phyloP scores from a whole-genome alignment of 2,888 invertebrate species.

The Drosophila villosipedis region DNA sequence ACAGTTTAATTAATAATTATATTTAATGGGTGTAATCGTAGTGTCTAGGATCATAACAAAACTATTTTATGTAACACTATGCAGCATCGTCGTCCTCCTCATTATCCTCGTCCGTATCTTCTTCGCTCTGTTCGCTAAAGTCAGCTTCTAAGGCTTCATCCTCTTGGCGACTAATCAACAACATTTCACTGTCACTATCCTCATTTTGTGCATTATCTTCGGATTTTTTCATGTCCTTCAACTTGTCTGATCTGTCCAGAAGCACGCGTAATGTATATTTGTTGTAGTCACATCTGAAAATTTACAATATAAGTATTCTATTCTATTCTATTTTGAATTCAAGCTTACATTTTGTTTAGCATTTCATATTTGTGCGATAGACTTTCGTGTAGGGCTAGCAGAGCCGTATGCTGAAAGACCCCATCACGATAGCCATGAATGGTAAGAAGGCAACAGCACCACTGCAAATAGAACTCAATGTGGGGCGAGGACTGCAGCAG shows the following conservation, averaged over 20 bases:
- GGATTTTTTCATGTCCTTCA: conserved; percentile 10
- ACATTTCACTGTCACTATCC: conserved; percentile 79
- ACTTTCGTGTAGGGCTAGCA: conserved; percentile 92
- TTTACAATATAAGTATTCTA: conserved; percentile 52
- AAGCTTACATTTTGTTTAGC: conserved; percentile 92
- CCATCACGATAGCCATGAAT: conserved; percentile 87
- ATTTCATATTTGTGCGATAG: conserved; percentile 92
- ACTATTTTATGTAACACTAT: conserved; percentile 23
- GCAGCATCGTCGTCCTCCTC: conserved; percentile 66
- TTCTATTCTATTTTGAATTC: neutral
- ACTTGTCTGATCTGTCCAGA: conserved; percentile 85
- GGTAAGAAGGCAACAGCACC: conserved; percentile 90
- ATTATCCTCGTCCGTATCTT: conserved; percentile 31
- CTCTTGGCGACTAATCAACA: conserved; percentile 61
- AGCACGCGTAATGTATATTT: conserved; percentile 93
- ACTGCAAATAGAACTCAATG: conserved; percentile 94
- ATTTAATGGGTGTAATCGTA: conserved; percentile 7
- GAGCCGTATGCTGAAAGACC: conserved; percentile 88
- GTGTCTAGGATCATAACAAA: conserved; percentile 20
- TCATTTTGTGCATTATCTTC: conserved; percentile 5
- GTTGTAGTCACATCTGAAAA: conserved; percentile 93
- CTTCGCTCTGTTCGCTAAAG: conserved; percentile 71
- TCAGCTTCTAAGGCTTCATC: conserved; percentile 35
- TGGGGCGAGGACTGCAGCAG: conserved; percentile 92
- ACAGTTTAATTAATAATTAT: conserved; percentile 22